Conservation (phyloP, 2,797 vertebrate species). For the Sphaeramia orbicularis region DNA sequence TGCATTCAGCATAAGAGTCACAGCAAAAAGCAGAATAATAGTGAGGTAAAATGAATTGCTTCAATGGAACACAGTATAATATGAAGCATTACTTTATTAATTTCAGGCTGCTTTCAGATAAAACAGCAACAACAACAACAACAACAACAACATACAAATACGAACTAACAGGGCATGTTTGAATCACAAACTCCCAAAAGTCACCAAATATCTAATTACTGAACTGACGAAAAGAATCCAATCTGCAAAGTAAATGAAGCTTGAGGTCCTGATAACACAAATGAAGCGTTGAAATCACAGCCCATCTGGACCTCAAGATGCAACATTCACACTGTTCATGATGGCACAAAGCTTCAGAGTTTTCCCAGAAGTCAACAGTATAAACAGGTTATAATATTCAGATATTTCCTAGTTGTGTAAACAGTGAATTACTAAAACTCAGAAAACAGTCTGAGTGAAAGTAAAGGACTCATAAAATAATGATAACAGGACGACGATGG, state of each 20-base stretch:
- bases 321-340: constrained; percentile 33
- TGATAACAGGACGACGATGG: constrained; percentile 4
- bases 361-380: constrained; percentile 24
- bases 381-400: neutral
- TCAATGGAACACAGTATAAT: neutral
- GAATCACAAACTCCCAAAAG: constrained; percentile 41
- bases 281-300: constrained; percentile 39
- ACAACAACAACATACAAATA: constrained; percentile 22
- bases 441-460: neutral
- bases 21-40: too few species aligned
- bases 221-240: constrained; percentile 44
- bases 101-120: constrained; percentile 11
- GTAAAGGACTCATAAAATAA: constrained; percentile 2
- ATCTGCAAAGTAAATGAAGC: constrained; percentile 55
- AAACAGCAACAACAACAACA: constrained; percentile 6
- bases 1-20: too few species aligned
- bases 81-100: constrained; percentile 15
- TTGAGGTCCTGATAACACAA: constrained; percentile 41
- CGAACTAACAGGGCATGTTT: constrained; percentile 8
- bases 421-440: constrained; percentile 11
- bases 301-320: constrained; percentile 54
- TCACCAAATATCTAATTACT: constrained; percentile 41
- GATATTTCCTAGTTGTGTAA: neutral
- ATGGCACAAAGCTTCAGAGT: neutral
- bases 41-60: too few species aligned